A percentile compares a stretch with the other conserved stretches of the same genome.
Conservation (phyloP, 2,113 vertebrate genomes). For the Eclectus roratus region DNA sequence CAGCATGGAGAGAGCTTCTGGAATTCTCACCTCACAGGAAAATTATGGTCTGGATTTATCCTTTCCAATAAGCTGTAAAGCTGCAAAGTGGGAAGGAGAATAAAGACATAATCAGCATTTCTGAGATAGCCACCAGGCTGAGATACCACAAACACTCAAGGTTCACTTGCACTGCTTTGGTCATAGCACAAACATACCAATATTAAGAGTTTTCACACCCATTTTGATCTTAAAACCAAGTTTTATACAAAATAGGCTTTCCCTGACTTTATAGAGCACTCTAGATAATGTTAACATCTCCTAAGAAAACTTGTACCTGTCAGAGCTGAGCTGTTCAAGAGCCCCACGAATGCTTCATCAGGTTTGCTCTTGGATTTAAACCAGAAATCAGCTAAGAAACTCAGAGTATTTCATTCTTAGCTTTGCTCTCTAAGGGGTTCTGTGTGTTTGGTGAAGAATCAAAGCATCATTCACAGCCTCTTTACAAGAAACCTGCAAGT, state of each 20-base stretch:
- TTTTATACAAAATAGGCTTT: not conserved
- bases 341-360: not conserved
- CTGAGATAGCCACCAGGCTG: not conserved
- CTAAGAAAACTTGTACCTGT: rapidly evolving
- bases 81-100: slow-evolving; percentile 58
- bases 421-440: not conserved
- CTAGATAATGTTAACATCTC: rapidly evolving
- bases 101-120: not conserved
- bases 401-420: rapidly evolving
- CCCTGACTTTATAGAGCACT: not conserved
- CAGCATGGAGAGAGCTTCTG: not conserved
- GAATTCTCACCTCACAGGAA: slow-evolving; percentile 90
- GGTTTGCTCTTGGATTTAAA: not conserved
- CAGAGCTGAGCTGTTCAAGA: rapidly evolving
- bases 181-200: not conserved
- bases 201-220: not conserved
- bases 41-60: slow-evolving; percentile 98
- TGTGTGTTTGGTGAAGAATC: not conserved
- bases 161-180: not conserved
- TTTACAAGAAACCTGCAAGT: not conserved
- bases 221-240: not conserved
- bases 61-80: slow-evolving; percentile 94
- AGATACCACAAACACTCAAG: not conserved
- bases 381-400: not conserved
- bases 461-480: not conserved